These are phyloP conservation scores for Rhincodon typus DNA, from an alignment of 2,797 vertebrate genomes.

Conservation along the genomic window DNA sequence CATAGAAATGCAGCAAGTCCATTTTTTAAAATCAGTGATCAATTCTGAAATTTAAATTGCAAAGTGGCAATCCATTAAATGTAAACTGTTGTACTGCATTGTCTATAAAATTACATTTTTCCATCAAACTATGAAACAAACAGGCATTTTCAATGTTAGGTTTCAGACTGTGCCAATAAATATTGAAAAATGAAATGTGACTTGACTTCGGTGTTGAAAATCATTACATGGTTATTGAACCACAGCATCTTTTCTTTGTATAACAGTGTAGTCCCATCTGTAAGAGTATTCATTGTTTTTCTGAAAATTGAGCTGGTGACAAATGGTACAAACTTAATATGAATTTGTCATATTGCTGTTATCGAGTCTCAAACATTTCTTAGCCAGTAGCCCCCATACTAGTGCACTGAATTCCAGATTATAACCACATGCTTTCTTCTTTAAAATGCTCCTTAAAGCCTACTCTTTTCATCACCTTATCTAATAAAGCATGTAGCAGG, in stretches of 20 bases:
- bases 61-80: neutral
- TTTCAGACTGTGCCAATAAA: conserved; percentile 19
- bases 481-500: neutral
- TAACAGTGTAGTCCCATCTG: neutral
- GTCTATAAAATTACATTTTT: neutral
- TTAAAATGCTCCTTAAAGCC: neutral
- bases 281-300: neutral
- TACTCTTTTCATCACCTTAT: neutral
- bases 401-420: no score
- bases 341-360: neutral
- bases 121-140: neutral
- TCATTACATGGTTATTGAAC: neutral
- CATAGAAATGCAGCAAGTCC: neutral
- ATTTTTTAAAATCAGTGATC: neutral
- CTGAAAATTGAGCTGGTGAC: neutral
- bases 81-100: neutral
- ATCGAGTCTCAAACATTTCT: neutral
- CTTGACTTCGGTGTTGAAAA: neutral
- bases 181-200: neutral
- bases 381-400: neutral
- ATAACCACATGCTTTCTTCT: no score
- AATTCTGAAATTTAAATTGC: neutral
- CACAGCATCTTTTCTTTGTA: neutral
- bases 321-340: neutral
- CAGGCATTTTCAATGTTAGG: neutral